phyloP scores from a whole-genome alignment of 2,888 invertebrate species.

The Merodon equestris region DNA sequence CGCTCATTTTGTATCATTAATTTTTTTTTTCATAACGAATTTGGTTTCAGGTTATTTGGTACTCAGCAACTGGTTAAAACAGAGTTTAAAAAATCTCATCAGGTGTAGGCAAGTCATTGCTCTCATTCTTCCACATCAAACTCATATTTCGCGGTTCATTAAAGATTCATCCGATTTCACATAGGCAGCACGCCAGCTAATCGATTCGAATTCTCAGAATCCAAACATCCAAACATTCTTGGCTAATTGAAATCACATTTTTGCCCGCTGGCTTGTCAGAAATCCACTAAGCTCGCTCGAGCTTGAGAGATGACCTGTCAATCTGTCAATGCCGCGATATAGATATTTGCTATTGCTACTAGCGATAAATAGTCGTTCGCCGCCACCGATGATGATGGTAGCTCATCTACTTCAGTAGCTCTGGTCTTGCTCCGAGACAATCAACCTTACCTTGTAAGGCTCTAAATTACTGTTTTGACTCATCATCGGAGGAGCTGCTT shows the following conservation, averaged over 20 bases:
- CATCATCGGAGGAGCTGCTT: no score
- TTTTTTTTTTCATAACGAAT: no score
- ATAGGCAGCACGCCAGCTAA: background rate
- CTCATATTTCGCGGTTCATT: constrained; percentile 17
- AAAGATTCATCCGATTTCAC: constrained; percentile 20
- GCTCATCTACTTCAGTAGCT: no score
- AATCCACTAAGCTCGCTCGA: constrained; percentile 38
- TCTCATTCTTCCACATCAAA: constrained; percentile 18
- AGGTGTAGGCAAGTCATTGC: constrained; percentile 16
- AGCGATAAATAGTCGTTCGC: constrained; percentile 21
- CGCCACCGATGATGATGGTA: no score
- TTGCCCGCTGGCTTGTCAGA: constrained; percentile 27
- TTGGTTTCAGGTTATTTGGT: no score
- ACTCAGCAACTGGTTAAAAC: no score
- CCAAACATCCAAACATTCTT: no score
- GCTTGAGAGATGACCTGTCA: constrained; percentile 58
- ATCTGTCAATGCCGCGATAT: constrained; percentile 56
- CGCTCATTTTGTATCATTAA: no score
- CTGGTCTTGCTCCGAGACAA: constrained; percentile 19
- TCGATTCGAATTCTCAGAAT: constrained; percentile 22
- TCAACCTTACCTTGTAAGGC: constrained; percentile 40
- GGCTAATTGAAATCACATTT: background rate
- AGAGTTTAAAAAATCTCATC: background rate
- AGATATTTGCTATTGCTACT: constrained; percentile 56
- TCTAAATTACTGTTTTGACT: no score